Percentiles rank a stretch among this genome's conserved stretches.
Conservation (phyloP, 2,113 vertebrate species). For the Ursus arctos region DNA sequence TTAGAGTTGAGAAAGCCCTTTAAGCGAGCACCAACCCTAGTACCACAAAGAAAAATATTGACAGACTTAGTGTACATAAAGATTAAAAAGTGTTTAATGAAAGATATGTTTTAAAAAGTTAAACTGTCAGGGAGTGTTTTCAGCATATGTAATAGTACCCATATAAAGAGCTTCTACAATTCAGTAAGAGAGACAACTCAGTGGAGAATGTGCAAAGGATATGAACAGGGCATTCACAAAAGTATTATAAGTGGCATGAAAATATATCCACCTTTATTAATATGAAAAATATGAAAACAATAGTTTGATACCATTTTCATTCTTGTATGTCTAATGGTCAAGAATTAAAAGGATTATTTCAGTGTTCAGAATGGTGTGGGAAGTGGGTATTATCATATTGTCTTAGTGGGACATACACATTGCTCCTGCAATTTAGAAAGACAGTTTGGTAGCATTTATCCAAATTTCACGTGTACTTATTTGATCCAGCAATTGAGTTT, state of each 20-base stretch:
- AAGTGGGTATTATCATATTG: background rate
- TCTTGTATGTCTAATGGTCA: background rate
- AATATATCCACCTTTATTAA: background rate
- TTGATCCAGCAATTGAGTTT: slow-evolving; percentile 34
- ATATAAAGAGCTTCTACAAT: background rate
- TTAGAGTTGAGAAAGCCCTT: background rate
- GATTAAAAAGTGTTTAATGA: slow-evolving; percentile 22
- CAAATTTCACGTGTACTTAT: slow-evolving; percentile 15
- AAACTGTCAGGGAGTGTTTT: background rate
- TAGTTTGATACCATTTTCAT: background rate
- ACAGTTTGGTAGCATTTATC: background rate
- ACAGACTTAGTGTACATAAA: background rate
- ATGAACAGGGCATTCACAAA: background rate
- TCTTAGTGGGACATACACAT: background rate
- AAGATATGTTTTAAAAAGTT: background rate
- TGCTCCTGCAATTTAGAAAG: background rate
- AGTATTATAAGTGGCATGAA: background rate
- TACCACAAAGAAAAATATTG: slow-evolving; percentile 25
- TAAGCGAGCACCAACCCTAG: background rate
- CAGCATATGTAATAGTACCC: background rate
- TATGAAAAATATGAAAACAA: background rate
- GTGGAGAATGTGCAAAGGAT: background rate
- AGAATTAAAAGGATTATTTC: background rate
- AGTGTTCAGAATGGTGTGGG: background rate
- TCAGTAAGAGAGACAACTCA: background rate